Evolutionary conservation across 2,113 vertebrate genomes (phyloP).

Genomic region (Meriones unguiculatus): DNA sequence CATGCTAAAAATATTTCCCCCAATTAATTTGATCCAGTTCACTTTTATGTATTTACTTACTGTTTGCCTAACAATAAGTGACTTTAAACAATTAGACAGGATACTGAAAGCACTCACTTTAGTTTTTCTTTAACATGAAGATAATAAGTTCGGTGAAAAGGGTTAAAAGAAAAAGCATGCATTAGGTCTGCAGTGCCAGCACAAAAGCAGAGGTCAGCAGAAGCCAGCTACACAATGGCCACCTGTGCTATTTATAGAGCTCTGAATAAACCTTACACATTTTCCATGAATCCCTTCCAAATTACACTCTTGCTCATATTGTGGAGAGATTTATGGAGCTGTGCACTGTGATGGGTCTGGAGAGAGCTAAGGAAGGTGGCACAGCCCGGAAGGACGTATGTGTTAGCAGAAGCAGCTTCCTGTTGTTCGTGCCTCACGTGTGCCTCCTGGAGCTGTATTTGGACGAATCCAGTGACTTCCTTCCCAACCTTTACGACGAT

Average conservation of each 20-base stretch:
- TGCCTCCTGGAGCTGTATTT: not conserved
- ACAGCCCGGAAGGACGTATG: not conserved
- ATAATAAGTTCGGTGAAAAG: not conserved
- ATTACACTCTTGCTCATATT: not conserved
- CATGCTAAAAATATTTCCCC: not conserved
- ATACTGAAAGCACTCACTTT: not conserved
- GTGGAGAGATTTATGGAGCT: slow-evolving; percentile 43
- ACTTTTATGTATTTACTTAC: not conserved
- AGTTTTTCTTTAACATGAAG: slow-evolving; percentile 30
- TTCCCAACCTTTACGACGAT: not conserved
- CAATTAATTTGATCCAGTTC: not conserved
- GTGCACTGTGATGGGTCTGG: not conserved
- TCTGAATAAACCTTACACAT: not conserved
- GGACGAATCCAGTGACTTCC: not conserved
- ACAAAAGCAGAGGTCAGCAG: not conserved
- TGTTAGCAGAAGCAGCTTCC: slow-evolving; percentile 28
- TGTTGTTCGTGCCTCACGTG: not conserved
- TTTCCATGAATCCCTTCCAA: slow-evolving; percentile 1
- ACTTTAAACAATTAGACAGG: slow-evolving; percentile 14
- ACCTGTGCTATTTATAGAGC: not conserved
- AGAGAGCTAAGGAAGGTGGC: slow-evolving; percentile 54
- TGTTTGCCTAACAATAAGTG: not conserved
- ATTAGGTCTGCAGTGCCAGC: not conserved
- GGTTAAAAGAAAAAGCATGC: not conserved
- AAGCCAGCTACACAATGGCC: not conserved